Evolutionary conservation across 2,888 invertebrate species (phyloP), one percentile per base, ranked within the genome.

Genomic region (Lasioglossum morio): DNA sequence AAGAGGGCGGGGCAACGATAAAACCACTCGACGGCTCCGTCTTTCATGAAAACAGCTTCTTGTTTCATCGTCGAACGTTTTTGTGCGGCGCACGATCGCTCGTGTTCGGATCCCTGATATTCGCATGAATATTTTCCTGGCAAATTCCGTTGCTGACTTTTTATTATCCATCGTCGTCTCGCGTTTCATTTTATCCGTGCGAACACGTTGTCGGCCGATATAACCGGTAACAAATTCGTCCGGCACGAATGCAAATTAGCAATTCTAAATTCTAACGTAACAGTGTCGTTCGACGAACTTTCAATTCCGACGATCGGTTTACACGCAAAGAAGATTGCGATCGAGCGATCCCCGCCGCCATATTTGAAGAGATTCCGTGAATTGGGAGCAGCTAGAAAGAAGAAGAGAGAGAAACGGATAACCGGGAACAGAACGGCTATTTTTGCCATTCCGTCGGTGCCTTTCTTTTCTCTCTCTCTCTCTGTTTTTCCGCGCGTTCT

Each of bases 401-500:
- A 30, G 37, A 37, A 34, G 40, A 30, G 57, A 79, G 37, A 63
- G 30, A 23, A 60, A 48, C 23, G 63, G 46, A n/a, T 40, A 23
- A n/a, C 43, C 40, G 30, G 74, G 76, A 48, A 74, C 57, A 46
- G 43, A 80, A 77, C 43, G 73, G 69, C 70, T 89, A 88, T 89
- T 88, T 89, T 89, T 89, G 88, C 79, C 72, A 46, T 76, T 76
- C 73, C 78, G 63, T 60, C 48, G 2, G 37, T 23, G 70, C 10
- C 72, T 79, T 76, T 85, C 83, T 82, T 75, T 40, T 79, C 77
- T 79, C 77, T 77, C 70, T 75, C 30, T 79, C 77, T 79, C 77
- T 77, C 70, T 70, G 66, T 78, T 70, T 85, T 85, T 79, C 74
- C 69, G 46, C 60, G 66, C 73, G 37, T 82, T 83, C 77, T 73